Base-by-base conservation (phyloP, 2,888 invertebrate genomes). In the Fragum sueziense region DNA sequence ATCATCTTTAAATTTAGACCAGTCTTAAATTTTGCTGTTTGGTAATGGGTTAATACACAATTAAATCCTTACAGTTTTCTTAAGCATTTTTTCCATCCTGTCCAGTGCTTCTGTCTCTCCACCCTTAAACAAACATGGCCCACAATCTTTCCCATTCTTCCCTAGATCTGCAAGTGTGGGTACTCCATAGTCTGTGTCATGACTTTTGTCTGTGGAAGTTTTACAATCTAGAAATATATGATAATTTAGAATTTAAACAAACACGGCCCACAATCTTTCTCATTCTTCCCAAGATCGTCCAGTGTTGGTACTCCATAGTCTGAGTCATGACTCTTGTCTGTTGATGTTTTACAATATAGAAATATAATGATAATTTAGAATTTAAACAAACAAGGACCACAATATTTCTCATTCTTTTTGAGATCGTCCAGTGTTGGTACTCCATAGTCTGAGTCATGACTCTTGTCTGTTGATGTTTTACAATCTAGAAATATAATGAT, bases 41-140 rank as follows among this genome's bases (percentile, higher is more conserved):
- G n/a, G n/a, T n/a, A n/a, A n/a, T n/a, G n/a, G n/a, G n/a, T n/a
- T n/a, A n/a, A n/a, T n/a, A n/a, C n/a, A n/a, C 14, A 37, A 9
- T 37, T 14, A 62, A n/a, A 2, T 22, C 75, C 82, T 84, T 78
- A 91, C 92, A 17, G 88, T 89, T 83, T 90, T 89, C 88, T 93
- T 88, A 34, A 94, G 79, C 85, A 93, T 91, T 34, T 91, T 88
- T 88, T 97, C 96, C 84, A 97, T 93, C 69, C 97, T 94, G 14
- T 95, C 94, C 83, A 97, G 91, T 0, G 94, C 94, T 90, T 96
- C 96, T 34, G 94, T 95, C 91, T 97, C 97, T 0, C 97, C 96
- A 0, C 97, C 97, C 74, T 95, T 94, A 96, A 97, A 97, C 2
- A 96, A 94, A 0, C 96, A 95, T 4, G 94, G 93, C 1, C 94